A percentile compares a stretch with the other conserved stretches of the same genome.
phyloP scores from a whole-genome alignment of 2,797 vertebrate species.

The Octomys mimax region DNA sequence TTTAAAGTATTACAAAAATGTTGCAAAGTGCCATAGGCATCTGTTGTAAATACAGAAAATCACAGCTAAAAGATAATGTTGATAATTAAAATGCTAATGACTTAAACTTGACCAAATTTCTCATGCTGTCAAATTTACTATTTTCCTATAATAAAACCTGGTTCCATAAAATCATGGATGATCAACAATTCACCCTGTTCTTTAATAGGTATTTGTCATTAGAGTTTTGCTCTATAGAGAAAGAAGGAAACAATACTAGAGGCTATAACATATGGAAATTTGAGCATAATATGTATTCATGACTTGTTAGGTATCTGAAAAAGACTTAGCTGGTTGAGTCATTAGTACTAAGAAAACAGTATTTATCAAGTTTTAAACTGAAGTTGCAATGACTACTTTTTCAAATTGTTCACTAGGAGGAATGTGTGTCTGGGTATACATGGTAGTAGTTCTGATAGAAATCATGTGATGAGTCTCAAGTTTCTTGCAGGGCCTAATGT shows the following conservation, averaged over 20 bases:
- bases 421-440: fast-evolving
- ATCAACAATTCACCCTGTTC: background rate
- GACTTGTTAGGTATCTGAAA: background rate
- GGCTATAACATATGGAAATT: too few relatives aligned
- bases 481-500: fast-evolving
- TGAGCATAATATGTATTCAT: background rate
- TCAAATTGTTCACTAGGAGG: background rate
- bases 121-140: background rate
- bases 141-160: background rate
- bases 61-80: background rate
- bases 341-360: background rate
- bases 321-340: background rate
- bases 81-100: background rate
- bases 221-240: background rate
- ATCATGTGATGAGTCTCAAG: background rate
- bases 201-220: background rate
- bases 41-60: background rate
- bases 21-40: background rate
- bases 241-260: background rate
- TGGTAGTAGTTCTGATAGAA: background rate
- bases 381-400: background rate
- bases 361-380: background rate
- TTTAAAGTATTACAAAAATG: background rate
- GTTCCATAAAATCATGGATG: background rate
- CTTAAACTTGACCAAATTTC: background rate